phyloP scores from a whole-genome alignment of 2,797 vertebrate genomes.

The Ctenosaura bakeri region DNA sequence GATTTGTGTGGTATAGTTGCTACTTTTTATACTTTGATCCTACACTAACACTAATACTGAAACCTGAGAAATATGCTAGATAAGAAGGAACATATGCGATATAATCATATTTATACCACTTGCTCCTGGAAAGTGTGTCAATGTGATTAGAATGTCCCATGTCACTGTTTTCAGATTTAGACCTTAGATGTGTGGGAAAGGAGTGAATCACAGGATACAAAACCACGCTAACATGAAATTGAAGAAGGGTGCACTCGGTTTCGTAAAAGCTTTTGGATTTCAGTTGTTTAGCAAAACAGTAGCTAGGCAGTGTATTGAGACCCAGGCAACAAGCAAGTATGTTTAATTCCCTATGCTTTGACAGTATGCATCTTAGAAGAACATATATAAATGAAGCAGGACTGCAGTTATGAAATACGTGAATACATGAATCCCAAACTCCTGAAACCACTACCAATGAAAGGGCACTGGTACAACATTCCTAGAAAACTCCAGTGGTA shows the following conservation, averaged over 20 bases:
- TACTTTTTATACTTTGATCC: neutral
- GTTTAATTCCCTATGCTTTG: no score
- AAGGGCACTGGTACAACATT: no score
- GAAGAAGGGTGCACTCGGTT: neutral
- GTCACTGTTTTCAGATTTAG: neutral
- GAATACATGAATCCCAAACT: no score
- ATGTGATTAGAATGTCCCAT: neutral
- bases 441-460: no score
- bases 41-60: neutral
- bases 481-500: no score
- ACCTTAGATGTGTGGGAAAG: no score
- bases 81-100: neutral
- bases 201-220: neutral
- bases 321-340: no score
- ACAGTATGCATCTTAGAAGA: no score
- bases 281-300: neutral
- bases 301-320: neutral
- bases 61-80: neutral
- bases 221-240: neutral
- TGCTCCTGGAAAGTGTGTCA: neutral
- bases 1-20: neutral
- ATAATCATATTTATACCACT: no score
- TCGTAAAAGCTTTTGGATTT: neutral
- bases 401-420: no score
- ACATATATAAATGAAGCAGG: no score